These are phyloP conservation scores for Cecidostiba fungosa DNA, from an alignment of 2,888 invertebrate species.

Conservation along the genomic window DNA sequence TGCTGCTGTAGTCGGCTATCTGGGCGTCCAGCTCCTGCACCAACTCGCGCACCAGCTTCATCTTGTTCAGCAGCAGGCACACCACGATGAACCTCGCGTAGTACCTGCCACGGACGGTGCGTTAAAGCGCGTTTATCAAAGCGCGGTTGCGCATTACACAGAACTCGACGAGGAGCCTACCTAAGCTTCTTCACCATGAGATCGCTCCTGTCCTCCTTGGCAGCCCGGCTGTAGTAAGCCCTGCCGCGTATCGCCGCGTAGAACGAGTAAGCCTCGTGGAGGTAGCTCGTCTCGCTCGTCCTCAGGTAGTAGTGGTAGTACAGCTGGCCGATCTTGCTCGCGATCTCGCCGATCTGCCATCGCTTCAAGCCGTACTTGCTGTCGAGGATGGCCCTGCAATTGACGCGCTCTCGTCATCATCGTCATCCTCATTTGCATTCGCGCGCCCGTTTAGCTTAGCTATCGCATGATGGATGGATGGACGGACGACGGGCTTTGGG, in stretches of 20 bases:
- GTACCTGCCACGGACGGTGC: constrained; percentile 80
- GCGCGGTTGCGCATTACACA: no score
- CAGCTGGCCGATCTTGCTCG: constrained; percentile 98
- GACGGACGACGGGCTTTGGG: no score
- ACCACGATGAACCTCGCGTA: constrained; percentile 98
- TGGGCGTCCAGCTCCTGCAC: constrained; percentile 95
- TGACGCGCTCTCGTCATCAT: background rate
- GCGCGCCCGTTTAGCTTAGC: no score
- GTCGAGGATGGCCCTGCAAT: constrained; percentile 88
- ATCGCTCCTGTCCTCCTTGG: constrained; percentile 96
- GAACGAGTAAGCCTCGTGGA: constrained; percentile 97
- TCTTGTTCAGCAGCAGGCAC: constrained; percentile 94
- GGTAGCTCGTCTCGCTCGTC: constrained; percentile 97
- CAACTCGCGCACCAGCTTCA: constrained; percentile 95
- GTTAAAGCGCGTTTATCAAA: background rate
- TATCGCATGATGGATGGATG: background rate
- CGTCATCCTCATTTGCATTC: no score
- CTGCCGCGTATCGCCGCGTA: constrained; percentile 97
- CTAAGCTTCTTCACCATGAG: constrained; percentile 96
- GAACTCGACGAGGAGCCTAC: constrained; percentile 83
- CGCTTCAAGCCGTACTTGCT: constrained; percentile 96
- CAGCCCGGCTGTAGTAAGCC: constrained; percentile 96
- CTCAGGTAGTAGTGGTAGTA: constrained; percentile 98
- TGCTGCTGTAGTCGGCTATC: constrained; percentile 96
- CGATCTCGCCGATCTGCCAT: constrained; percentile 99